A percentile compares a stretch with the other conserved stretches of the same genome.
Conservation (phyloP, 2,113 vertebrate species). For the Merops nubicus region DNA sequence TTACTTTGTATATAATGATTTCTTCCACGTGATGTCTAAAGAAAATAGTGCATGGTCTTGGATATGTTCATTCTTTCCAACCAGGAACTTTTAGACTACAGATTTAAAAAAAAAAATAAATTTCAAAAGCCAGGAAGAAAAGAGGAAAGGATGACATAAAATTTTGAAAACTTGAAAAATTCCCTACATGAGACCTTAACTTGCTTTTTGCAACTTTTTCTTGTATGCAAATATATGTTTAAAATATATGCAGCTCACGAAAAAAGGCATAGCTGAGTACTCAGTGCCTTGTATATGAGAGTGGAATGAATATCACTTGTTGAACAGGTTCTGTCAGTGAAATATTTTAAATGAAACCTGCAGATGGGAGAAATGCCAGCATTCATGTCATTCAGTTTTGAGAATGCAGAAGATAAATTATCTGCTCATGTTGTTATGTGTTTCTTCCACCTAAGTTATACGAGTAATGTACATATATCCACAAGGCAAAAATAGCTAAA, state of each 20-base stretch:
- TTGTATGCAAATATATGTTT: neutral
- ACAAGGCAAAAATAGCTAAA: neutral
- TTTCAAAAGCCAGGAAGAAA: neutral
- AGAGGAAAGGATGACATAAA: neutral
- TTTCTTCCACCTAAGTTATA: neutral
- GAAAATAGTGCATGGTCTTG: neutral
- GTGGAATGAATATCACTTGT: neutral
- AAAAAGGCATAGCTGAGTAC: neutral
- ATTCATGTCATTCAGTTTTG: neutral
- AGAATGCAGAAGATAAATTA: neutral
- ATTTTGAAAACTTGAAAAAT: neutral
- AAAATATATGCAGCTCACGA: neutral
- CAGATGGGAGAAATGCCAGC: neutral
- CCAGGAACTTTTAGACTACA: neutral
- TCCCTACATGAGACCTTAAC: neutral
- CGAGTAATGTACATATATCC: neutral
- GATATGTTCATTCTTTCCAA: neutral
- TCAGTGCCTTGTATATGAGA: neutral
- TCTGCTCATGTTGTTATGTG: neutral
- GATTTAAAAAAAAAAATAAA: neutral
- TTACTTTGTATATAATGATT: fast-evolving
- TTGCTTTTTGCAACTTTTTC: neutral
- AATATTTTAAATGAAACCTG: neutral
- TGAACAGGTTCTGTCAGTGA: neutral
- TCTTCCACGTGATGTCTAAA: neutral